Conservation (phyloP, 1,140 invertebrate genomes). For the Globodera rostochiensis region DNA sequence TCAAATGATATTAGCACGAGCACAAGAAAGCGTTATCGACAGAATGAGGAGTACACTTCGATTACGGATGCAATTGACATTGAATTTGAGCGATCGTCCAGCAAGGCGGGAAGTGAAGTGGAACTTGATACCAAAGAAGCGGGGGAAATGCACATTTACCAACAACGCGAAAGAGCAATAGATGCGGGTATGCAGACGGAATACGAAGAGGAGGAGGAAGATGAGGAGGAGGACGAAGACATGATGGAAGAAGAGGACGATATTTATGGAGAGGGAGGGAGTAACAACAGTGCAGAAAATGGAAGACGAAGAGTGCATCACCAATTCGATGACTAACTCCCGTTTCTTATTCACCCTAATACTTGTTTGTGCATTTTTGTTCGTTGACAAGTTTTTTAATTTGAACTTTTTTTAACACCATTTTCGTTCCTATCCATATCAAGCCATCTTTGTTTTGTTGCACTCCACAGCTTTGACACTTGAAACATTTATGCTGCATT, state of each 20-base stretch:
- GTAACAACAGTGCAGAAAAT: neutral
- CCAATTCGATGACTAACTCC: neutral
- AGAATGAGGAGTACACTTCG: constrained; percentile 26
- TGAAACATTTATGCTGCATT: too few relatives aligned
- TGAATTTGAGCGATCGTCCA: constrained; percentile 10
- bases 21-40: constrained; percentile 16
- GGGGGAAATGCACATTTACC: constrained; percentile 6
- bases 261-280: constrained; percentile 8
- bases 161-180: constrained; percentile 2
- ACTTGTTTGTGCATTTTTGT: neutral
- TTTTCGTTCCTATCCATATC: too few relatives aligned
- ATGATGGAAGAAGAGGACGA: constrained; percentile 22
- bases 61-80: constrained; percentile 30
- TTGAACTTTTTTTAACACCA: neutral
- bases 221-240: constrained; percentile 2
- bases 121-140: neutral
- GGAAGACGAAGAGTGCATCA: neutral
- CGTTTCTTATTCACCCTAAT: neutral
- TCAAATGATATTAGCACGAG: neutral
- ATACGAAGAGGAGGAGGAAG: constrained; percentile 21
- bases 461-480: too few relatives aligned
- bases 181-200: constrained; percentile 16
- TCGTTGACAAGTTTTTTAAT: neutral
- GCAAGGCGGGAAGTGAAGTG: constrained; percentile 7
- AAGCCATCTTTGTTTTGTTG: too few relatives aligned